A percentile compares a stretch with the other conserved stretches of the same genome.
These are phyloP conservation scores for Leptinotarsa peninsularis DNA, from an alignment of 2,888 invertebrate genomes.

Conservation along the genomic window DNA sequence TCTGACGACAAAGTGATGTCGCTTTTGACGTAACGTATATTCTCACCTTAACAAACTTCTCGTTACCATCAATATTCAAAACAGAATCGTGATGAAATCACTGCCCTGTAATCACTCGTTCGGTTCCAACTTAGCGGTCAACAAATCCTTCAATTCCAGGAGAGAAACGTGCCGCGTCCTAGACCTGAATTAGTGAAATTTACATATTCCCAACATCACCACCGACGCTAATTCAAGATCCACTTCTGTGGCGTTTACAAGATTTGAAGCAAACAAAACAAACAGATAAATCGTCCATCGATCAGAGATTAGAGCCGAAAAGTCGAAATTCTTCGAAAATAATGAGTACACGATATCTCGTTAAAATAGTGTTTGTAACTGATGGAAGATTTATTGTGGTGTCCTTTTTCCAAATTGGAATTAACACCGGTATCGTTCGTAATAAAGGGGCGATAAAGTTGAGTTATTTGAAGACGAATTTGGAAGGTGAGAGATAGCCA, in stretches of 20 bases:
- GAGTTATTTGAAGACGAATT: not conserved
- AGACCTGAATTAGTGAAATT: slow-evolving; percentile 22
- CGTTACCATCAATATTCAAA: not conserved
- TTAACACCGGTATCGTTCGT: slow-evolving; percentile 10
- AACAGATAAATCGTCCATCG: slow-evolving; percentile 21
- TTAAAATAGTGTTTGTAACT: slow-evolving; percentile 31
- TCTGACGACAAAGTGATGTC: too few species aligned
- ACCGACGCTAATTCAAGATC: slow-evolving; percentile 11
- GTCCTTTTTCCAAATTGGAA: slow-evolving; percentile 4
- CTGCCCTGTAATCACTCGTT: slow-evolving; percentile 2
- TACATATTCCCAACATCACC: slow-evolving; percentile 19
- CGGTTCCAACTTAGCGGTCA: not conserved
- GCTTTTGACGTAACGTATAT: too few species aligned
- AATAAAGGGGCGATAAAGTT: slow-evolving; percentile 2
- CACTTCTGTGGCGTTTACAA: slow-evolving; percentile 6
- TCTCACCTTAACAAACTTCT: not conserved
- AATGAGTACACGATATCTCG: slow-evolving; percentile 44
- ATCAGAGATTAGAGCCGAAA: slow-evolving; percentile 41
- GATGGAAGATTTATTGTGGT: slow-evolving; percentile 7
- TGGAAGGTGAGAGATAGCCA: not conserved
- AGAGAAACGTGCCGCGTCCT: slow-evolving; percentile 10
- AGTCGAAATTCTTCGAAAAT: slow-evolving; percentile 41
- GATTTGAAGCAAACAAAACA: slow-evolving; percentile 9
- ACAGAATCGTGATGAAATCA: not conserved
- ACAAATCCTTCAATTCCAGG: slow-evolving; percentile 23